Percentiles rank a stretch among this genome's conserved stretches.
Evolutionary conservation across 2,888 invertebrate species (phyloP).

Genomic region (Tridacna gigas): DNA sequence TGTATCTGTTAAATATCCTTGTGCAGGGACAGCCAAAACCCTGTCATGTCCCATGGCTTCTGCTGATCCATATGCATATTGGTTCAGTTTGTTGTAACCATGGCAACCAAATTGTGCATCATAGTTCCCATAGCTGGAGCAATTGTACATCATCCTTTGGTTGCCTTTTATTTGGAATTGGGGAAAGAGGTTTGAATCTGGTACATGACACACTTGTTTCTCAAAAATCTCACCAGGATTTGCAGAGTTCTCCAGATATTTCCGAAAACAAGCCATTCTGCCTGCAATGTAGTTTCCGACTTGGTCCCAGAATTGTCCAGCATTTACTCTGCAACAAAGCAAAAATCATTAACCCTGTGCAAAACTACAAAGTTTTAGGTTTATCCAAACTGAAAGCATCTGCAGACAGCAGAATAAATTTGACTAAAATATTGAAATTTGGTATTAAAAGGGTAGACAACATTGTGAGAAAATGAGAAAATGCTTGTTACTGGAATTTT

Average conservation of each 20-base stretch:
- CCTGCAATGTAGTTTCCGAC: constrained; percentile 66
- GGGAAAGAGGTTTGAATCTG: background rate
- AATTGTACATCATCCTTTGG: background rate
- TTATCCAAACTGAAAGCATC: no score
- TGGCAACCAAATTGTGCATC: background rate
- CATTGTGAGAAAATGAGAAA: no score
- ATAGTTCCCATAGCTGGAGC: background rate
- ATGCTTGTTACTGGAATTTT: no score
- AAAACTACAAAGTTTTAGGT: no score
- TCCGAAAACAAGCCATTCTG: constrained; percentile 66
- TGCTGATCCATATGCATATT: no score
- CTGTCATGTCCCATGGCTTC: background rate
- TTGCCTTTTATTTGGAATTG: no score
- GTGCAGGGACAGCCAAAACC: background rate
- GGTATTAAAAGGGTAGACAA: no score
- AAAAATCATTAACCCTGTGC: background rate
- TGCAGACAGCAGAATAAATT: no score
- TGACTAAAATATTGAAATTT: no score
- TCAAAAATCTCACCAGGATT: constrained; percentile 67
- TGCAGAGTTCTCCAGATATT: constrained; percentile 37
- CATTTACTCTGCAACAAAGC: constrained; percentile 59
- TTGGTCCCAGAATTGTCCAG: constrained; percentile 72
- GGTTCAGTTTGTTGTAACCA: background rate
- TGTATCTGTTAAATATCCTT: background rate
- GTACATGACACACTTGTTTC: constrained; percentile 59